Conservation (phyloP, 2,113 vertebrate genomes). For the Hystrix cristata region DNA sequence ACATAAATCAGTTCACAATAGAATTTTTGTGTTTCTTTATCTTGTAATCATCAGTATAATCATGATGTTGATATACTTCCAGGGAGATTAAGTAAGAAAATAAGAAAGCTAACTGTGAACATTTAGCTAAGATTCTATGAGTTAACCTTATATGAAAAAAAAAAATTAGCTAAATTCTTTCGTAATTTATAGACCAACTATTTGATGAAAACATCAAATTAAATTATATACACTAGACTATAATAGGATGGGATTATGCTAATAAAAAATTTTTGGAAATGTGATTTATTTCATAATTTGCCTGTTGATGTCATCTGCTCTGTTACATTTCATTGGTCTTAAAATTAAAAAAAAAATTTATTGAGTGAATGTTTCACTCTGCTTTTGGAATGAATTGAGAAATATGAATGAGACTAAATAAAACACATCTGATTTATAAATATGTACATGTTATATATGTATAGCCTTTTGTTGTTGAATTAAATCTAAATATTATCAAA, state of each 20-base stretch:
- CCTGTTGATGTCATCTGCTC: not conserved
- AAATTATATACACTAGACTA: not conserved
- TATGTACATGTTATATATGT: not conserved
- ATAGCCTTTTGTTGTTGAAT: not conserved
- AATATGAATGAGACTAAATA: not conserved
- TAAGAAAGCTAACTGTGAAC: not conserved
- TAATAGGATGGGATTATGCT: not conserved
- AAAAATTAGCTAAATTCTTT: not conserved
- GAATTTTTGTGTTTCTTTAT: not conserved
- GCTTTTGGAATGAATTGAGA: not conserved
- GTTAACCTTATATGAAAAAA: not conserved
- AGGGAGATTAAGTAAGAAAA: not conserved
- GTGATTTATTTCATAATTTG: not conserved
- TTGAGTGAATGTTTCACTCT: not conserved
- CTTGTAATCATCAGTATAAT: not conserved
- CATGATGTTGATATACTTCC: too few relatives aligned
- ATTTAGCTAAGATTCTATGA: not conserved
- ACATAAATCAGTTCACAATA: not conserved
- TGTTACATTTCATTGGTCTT: not conserved
- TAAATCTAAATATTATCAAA: not conserved
- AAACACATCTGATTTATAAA: not conserved
- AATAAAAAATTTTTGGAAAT: not conserved
- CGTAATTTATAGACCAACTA: not conserved
- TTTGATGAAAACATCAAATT: not conserved
- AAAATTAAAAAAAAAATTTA: not conserved